Evolutionary conservation across 2,888 invertebrate species (phyloP), one percentile per base, ranked within the genome.

Genomic region (Dynastes maya): DNA sequence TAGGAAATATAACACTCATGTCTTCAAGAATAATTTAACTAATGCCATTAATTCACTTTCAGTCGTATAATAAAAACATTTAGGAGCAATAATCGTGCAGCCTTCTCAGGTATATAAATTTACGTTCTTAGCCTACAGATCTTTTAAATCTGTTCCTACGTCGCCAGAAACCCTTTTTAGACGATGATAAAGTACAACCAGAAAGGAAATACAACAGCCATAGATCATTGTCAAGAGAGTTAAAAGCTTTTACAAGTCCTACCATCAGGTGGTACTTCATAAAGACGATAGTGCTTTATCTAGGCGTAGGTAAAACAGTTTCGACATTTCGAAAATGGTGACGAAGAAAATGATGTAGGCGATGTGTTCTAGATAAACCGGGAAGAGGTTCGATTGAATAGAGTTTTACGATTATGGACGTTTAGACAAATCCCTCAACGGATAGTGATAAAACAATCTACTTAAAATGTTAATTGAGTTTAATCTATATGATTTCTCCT

Each of bases 151-250:
- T 55, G n/a, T 58, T 71, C 58, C 71, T 71, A 37, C 71, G 22
- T 71, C 37, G 58, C 37, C 58, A 55, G 37, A 37, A 71, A 71
- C 71, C 71, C 58, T 71, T 71, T 70, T 71, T 71, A 40, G 58
- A 71, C 58, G 55, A 71, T 71, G 55, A 55, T 71, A 71, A 71
- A 71, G 55, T 71, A 58, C 40, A 64, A 67, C 64, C 22, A 70
- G 72, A 80, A 71, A 76, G 78, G 78, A 78, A 78, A 71, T 74
- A 71, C 78, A 76, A 77, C 78, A 68, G 80, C 72, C 74, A 70
- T 77, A 80, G 82, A 65, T 65, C 75, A 75, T 75, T 65, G 75
- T 65, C 65, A 75, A 49, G 63, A 13, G 49, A 65, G 65, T 65
- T 75, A 75, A 75, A 63, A 75, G 75, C 75, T 75, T 75, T 75